Conservation (phyloP, 2,113 vertebrate species). For the Stercorarius parasiticus region DNA sequence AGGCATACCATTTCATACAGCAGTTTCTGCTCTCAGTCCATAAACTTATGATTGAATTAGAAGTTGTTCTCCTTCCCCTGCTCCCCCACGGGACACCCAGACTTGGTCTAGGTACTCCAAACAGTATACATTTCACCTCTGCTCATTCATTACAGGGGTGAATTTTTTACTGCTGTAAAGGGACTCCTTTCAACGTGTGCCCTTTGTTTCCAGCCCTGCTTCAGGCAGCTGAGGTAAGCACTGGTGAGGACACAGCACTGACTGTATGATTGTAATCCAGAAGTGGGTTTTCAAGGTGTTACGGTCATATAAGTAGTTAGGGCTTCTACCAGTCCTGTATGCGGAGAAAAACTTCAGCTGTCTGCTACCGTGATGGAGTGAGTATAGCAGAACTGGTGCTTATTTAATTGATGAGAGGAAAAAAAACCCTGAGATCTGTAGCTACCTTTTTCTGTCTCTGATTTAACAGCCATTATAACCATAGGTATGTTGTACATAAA, state of each 20-base stretch:
- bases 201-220: neutral
- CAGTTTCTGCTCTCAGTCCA: neutral
- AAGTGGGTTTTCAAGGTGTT: neutral
- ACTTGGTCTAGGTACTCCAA: neutral
- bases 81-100: neutral
- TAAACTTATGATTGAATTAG: constrained; percentile 21
- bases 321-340: neutral
- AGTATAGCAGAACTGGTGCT: neutral
- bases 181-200: neutral
- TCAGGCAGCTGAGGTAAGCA: neutral
- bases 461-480: neutral
- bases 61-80: neutral
- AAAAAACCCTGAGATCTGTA: neutral
- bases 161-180: neutral
- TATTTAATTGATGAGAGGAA: neutral
- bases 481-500: neutral
- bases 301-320: rapidly evolving
- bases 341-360: neutral
- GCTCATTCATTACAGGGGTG: neutral
- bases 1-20: neutral
- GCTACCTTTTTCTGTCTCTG: neutral
- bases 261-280: neutral
- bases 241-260: neutral
- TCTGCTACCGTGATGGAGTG: neutral
- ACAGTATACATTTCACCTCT: neutral